Evolutionary conservation across 2,797 vertebrate species (phyloP).

Genomic region (Pyrocephalus nanus): DNA sequence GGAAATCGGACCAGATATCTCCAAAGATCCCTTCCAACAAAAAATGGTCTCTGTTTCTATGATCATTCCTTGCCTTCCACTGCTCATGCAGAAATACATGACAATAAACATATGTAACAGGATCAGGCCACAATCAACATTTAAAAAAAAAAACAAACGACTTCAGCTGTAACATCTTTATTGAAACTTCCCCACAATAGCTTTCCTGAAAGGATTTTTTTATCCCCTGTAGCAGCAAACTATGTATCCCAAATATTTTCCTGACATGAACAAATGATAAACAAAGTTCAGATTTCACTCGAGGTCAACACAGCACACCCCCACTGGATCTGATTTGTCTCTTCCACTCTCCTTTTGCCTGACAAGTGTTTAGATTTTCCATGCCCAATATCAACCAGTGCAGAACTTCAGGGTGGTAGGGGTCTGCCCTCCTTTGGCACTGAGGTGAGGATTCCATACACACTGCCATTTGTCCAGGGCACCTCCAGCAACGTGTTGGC

Average conservation of each 20-base stretch:
- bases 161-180: not conserved
- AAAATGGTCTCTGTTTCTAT: not conserved
- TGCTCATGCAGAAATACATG: not conserved
- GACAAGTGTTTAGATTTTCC: not conserved
- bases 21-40: not conserved
- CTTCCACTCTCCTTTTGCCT: not conserved
- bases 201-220: not conserved
- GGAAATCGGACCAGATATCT: not conserved
- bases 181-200: not conserved
- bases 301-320: not conserved
- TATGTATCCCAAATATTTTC: not conserved
- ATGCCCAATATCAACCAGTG: not conserved
- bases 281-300: not conserved
- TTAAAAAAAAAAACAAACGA: not conserved
- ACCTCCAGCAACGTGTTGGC: not conserved
- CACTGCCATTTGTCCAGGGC: not conserved
- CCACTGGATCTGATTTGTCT: not conserved
- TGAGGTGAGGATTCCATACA: not conserved
- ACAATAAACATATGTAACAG: not conserved
- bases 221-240: not conserved
- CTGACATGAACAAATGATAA: not conserved
- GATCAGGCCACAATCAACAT: not conserved
- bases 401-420: not conserved
- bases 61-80: not conserved
- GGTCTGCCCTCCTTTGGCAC: accelerated